A percentile compares a stretch with the other conserved stretches of the same genome.
Evolutionary conservation across 35 echinoderm and acorn worm genomes (phyloP).

Genomic region (Apostichopus californicus): DNA sequence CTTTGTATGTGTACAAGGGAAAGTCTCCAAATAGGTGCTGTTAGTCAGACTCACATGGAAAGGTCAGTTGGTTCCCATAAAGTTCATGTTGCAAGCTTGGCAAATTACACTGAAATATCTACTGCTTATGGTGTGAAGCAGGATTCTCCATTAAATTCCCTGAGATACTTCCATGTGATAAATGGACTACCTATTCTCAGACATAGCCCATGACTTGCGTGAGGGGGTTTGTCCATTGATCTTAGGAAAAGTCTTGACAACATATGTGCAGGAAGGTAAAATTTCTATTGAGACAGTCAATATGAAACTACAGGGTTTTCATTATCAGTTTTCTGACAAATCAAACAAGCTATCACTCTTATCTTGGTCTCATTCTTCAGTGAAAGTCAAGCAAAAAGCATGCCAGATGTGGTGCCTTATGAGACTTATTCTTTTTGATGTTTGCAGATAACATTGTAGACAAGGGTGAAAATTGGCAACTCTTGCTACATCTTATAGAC

Average conservation of each 20-base stretch:
- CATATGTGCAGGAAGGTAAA: constrained; percentile 17
- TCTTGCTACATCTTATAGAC: neutral
- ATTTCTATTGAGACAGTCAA: too few relatives aligned
- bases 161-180: constrained; percentile 33
- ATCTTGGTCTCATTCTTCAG: neutral
- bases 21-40: neutral
- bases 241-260: constrained; percentile 3
- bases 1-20: too few relatives aligned
- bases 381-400: constrained; percentile 49
- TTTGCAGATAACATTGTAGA: neutral
- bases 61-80: constrained; percentile 9
- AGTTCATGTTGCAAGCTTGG: neutral
- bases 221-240: constrained; percentile 15
- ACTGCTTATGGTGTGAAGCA: constrained; percentile 30
- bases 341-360: constrained; percentile 28
- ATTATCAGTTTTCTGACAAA: neutral
- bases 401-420: constrained; percentile 53
- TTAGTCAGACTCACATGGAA: neutral
- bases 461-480: constrained; percentile 32
- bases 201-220: constrained; percentile 39
- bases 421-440: constrained; percentile 12
- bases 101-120: neutral
- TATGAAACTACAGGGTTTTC: neutral
- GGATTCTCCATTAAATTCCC: neutral
- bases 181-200: constrained; percentile 9